These are phyloP conservation scores for Phalacrocorax pelagicus DNA, from an alignment of 2,113 vertebrate genomes.

Conservation along the genomic window DNA sequence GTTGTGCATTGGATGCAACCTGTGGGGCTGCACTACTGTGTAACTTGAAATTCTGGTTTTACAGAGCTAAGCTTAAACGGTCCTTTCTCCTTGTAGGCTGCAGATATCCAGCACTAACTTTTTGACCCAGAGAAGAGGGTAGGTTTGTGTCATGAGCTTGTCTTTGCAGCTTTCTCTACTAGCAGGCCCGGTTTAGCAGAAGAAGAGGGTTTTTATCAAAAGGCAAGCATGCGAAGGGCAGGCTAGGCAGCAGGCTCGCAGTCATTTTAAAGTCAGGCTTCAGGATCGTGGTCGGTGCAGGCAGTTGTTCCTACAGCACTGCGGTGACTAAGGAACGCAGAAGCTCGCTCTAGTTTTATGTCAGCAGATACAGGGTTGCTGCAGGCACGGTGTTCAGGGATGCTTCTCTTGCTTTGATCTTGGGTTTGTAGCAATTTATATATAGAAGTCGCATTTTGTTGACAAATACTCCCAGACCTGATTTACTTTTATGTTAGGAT, in stretches of 20 bases:
- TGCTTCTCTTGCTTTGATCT: neutral
- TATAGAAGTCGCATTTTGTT: neutral
- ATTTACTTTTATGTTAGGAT: neutral
- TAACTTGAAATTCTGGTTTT: neutral
- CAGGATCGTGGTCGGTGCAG: neutral
- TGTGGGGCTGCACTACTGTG: neutral
- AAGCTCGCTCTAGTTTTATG: accelerated
- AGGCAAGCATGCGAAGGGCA: neutral
- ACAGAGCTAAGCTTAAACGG: neutral
- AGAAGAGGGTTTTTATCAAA: neutral
- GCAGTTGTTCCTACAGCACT: neutral
- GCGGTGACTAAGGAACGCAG: neutral
- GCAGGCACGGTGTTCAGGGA: neutral
- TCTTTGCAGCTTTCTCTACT: neutral
- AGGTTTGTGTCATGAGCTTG: neutral
- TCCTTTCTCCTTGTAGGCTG: neutral
- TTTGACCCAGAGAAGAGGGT: no score
- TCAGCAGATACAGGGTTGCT: neutral
- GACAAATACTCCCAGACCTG: neutral
- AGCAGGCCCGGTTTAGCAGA: neutral
- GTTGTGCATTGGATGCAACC: neutral
- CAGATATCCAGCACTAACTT: neutral
- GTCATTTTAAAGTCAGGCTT: neutral
- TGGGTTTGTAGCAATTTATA: neutral
- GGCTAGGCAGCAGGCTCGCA: neutral